Conservation (phyloP, 2,113 vertebrate species). For the Genyomyrus donnyi region DNA sequence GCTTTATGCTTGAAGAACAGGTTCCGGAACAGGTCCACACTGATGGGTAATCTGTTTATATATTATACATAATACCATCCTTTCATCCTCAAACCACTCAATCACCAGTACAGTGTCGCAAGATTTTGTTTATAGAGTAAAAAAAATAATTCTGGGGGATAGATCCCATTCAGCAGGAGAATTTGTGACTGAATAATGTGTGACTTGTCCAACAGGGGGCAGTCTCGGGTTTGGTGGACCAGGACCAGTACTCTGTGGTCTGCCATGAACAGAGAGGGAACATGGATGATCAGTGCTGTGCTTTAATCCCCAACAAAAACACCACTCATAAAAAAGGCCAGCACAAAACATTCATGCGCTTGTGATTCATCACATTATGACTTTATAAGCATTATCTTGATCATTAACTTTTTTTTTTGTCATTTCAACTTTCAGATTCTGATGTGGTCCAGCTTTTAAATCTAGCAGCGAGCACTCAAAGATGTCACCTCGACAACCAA, state of each 20-base stretch:
- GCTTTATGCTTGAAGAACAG: background rate
- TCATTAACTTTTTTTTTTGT: background rate
- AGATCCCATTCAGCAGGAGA: background rate
- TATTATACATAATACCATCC: background rate
- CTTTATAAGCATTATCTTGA: background rate
- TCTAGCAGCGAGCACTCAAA: slow-evolving; percentile 66
- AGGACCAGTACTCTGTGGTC: slow-evolving; percentile 62
- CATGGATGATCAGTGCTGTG: slow-evolving; percentile 69
- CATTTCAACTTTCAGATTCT: background rate
- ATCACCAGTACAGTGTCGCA: background rate
- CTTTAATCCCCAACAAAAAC: slow-evolving; percentile 38
- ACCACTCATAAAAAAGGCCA: slow-evolving; percentile 14
- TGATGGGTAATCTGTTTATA: background rate
- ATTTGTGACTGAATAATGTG: background rate
- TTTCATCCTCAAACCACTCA: background rate
- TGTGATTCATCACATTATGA: background rate
- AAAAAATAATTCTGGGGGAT: background rate
- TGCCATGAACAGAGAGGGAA: slow-evolving; percentile 60
- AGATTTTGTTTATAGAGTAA: background rate
- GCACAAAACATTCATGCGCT: background rate
- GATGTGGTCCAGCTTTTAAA: slow-evolving; percentile 68
- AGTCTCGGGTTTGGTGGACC: slow-evolving; percentile 38
- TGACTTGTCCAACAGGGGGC: slow-evolving; percentile 31
- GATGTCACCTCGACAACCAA: slow-evolving; percentile 71
- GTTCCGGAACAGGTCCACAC: background rate